Evolutionary conservation across 2,888 invertebrate species (phyloP), one percentile per base, ranked within the genome.

Genomic region (Sinotaia quadrata): DNA sequence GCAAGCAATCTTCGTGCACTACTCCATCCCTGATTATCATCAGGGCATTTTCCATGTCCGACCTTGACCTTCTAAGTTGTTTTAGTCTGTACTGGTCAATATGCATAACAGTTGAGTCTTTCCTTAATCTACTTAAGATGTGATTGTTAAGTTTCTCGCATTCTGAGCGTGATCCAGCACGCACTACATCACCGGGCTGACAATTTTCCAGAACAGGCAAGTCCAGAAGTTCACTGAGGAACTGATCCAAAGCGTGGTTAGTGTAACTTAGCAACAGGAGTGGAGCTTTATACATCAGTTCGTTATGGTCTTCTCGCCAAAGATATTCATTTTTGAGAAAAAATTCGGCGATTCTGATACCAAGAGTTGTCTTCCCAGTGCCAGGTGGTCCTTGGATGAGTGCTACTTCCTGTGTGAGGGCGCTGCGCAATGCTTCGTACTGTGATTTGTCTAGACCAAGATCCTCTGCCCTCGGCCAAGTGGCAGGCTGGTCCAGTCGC

Each of bases 231-330:
- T 82, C 93, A 84, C 94, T 92, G 41, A 95, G 87, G 85, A 95
- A 95, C 84, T 95, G 94, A 89, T 95, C 95, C 52, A 96, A 88
- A 5, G 95, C 95, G 85, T 95, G 94, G 89, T 96, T 95, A 8
- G 95, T 95, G 85, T 92, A 94, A 81, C 94, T 94, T 27, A 95
- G 92, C 0, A 95, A 89, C 12, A 95, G 88, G 85, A 95, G 93
- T 0, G 93, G 93, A 7, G 49, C 21, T 49, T 41, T 21, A 18
- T 60, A 29, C 36, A 34, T 10, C 33, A 51, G 15, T 5, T 33
- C 10, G 41, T 34, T 47, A 57, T 31, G n/a, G 5, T 60, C 60
- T 36, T 83, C 83, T 31, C 54, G 24, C 74, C 75, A 74, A 21
- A 62, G 12, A n/a, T 44, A 27, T 3, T 71, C 67, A 83, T 93